Base-by-base conservation (phyloP, 2,113 vertebrate species). In the Alouatta palliata region DNA sequence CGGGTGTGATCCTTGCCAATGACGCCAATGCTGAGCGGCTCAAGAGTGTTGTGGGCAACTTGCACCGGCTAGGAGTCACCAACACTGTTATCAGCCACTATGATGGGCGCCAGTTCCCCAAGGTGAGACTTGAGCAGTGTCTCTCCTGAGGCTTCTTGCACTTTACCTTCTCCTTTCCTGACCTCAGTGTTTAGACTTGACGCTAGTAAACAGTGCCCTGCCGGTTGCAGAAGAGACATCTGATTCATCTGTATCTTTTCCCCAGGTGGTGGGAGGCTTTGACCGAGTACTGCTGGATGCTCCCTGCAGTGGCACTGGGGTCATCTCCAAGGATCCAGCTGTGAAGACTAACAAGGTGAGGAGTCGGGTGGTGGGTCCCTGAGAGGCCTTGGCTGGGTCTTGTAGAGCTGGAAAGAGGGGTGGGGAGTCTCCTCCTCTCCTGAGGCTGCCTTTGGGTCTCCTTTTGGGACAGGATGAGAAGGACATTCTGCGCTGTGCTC, bases 261-360 rank as follows among this genome's bases (percentile, higher is more conserved):
- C 84, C 21, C 88, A 99, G 99, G 99, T 99, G 21, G 99, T 99
- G 97, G 99, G 99, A 70, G 99, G 99, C 35, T 99, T 99, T 16
- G 99, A 99, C 91, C 98, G 99, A 84, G 99, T 99, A 25, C 98
- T 99, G 97, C 98, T 99, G 40, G 99, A 99, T 21, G 99, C 99
- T 54, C 99, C 99, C 0, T 99, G 99, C 97, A 99, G 99, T 0
- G 99, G 99, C 90, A 99, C 99, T 4, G 99, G 99, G 0, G 98
- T 99, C 91, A 99, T 99, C 79, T 99, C 99, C 76, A 99, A 99
- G 99, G 99, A 99, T 98, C 99, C 99, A 35, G 98, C 99, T 35
- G 99, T 99, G 91, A 99, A 99, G 98, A 99, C 99, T 13, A 99
- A 99, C 94, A 99, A 99, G 99, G 99, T 99, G 97, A 97, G 96